phyloP scores from a whole-genome alignment of 64 coral and sea anemone genomes.

The Stichodactyla mertensii region DNA sequence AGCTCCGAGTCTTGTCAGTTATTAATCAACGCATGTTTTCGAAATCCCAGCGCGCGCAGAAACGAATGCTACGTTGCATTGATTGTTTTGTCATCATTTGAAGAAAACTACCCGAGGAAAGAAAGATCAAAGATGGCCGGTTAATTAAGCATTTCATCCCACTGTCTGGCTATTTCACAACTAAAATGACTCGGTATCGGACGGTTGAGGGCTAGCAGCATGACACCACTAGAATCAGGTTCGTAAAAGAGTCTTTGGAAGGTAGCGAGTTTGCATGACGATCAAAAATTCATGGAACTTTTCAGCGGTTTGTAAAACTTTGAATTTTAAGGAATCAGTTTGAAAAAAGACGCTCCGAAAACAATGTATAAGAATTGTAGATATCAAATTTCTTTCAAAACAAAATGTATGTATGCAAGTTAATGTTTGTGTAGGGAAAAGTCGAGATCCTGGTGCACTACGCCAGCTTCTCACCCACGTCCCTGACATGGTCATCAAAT shows the following conservation, averaged over 20 bases:
- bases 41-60: not conserved
- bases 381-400: no score
- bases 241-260: not conserved
- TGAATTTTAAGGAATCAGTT: no score
- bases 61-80: not conserved
- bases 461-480: conserved; percentile 93
- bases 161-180: not conserved
- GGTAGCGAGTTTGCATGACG: not conserved
- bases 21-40: not conserved
- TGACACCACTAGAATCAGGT: not conserved
- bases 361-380: no score
- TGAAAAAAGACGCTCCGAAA: no score
- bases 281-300: no score
- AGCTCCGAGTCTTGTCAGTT: not conserved
- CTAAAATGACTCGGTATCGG: not conserved
- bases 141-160: not conserved
- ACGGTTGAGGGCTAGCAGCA: not conserved
- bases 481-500: conserved; percentile 89
- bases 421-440: not conserved
- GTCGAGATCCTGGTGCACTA: conserved; percentile 45
- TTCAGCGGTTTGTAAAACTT: not conserved
- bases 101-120: not conserved
- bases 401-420: no score
- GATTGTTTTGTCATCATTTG: conserved; percentile 3
- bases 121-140: not conserved